A percentile compares a stretch with the other conserved stretches of the same genome.
These are phyloP conservation scores for Zootoca vivipara DNA, from an alignment of 2,113 vertebrate genomes.

Conservation along the genomic window DNA sequence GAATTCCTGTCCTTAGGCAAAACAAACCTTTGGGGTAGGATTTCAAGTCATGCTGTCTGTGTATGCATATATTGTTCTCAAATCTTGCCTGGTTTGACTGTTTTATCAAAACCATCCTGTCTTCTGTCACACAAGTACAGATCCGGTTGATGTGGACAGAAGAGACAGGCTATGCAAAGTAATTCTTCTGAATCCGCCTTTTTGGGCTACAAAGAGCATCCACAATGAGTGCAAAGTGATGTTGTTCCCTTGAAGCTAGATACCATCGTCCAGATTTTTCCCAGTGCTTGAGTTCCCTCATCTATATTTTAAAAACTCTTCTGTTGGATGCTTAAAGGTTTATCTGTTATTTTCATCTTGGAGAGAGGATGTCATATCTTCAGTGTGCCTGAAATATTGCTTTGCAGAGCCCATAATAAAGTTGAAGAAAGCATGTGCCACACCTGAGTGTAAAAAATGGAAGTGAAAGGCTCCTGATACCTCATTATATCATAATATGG, in stretches of 20 bases:
- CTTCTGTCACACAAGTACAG: conserved; percentile 36
- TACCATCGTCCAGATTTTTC: conserved; percentile 47
- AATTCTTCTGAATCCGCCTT: conserved; percentile 43
- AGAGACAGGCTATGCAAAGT: conserved; percentile 40
- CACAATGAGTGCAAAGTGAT: conserved; percentile 17
- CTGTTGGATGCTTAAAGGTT: conserved; percentile 24
- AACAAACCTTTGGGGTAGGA: conserved; percentile 35
- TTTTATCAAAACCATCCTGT: conserved; percentile 53
- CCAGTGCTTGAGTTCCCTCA: conserved; percentile 28
- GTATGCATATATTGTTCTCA: conserved; percentile 43
- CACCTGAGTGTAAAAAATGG: conserved; percentile 5
- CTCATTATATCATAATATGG: background rate
- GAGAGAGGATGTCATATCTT: background rate
- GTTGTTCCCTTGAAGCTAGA: conserved; percentile 39
- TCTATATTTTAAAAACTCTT: background rate
- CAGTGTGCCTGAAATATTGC: background rate
- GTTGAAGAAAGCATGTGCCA: background rate
- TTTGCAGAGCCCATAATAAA: conserved; percentile 3
- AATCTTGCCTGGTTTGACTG: conserved; percentile 41
- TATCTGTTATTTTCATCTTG: background rate
- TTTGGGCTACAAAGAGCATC: conserved; percentile 44
- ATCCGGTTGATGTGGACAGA: conserved; percentile 38
- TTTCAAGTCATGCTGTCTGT: conserved; percentile 43
- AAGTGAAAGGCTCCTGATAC: conserved; percentile 14
- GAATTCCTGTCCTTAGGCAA: conserved; percentile 41